Evolutionary conservation across 2,888 invertebrate species (phyloP).

Genomic region (Drosophila meridionalis): DNA sequence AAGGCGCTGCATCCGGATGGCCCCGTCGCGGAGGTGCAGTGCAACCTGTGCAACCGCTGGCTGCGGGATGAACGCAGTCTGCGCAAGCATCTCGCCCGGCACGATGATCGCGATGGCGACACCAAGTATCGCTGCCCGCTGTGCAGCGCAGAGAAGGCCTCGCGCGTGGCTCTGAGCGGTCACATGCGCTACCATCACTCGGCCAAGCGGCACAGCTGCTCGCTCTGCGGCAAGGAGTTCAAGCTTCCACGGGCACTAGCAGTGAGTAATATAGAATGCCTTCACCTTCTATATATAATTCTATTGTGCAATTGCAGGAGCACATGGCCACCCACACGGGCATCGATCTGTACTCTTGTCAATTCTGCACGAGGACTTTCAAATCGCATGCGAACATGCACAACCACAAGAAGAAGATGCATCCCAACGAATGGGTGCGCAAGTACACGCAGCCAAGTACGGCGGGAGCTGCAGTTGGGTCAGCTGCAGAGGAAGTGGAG

Average conservation of each 20-base stretch:
- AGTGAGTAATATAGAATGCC: constrained; percentile 40
- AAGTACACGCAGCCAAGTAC: constrained; percentile 67
- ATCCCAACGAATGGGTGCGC: constrained; percentile 82
- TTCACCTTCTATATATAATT: background rate
- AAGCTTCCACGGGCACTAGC: constrained; percentile 62
- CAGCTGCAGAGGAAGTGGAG: constrained; percentile 4
- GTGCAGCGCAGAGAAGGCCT: constrained; percentile 68
- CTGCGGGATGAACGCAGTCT: constrained; percentile 70
- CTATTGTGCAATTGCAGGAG: constrained; percentile 62
- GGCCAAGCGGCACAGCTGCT: constrained; percentile 68
- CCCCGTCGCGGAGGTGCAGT: constrained; percentile 70
- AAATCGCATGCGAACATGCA: constrained; percentile 84
- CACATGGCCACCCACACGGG: constrained; percentile 84
- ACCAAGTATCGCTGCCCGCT: constrained; percentile 64
- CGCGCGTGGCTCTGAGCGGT: constrained; percentile 65
- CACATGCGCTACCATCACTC: constrained; percentile 76
- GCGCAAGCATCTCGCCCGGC: constrained; percentile 67
- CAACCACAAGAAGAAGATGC: constrained; percentile 83
- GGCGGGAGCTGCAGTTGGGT: background rate
- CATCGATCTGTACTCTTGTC: constrained; percentile 82
- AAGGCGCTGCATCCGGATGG: constrained; percentile 74
- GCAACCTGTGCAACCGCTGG: constrained; percentile 69
- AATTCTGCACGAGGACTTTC: constrained; percentile 83
- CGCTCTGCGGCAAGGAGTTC: constrained; percentile 68
- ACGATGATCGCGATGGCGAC: constrained; percentile 67